These are phyloP conservation scores for Xestia rhomboidea DNA, from an alignment of 2,888 invertebrate genomes.

Conservation along the genomic window DNA sequence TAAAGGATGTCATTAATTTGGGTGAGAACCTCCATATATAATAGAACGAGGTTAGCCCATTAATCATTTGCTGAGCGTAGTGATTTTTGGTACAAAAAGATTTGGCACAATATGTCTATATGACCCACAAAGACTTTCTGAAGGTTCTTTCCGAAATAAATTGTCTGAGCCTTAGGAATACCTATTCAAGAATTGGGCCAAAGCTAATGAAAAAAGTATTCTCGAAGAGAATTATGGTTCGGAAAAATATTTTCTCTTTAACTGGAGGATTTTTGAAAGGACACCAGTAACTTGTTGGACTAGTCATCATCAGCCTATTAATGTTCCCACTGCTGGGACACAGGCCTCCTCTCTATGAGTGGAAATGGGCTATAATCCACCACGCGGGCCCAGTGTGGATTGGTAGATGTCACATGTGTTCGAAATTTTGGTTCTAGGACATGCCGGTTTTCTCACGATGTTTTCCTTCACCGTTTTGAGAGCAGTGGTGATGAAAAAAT, in stretches of 20 bases:
- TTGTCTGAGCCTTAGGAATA: constrained; percentile 1
- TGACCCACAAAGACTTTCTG: constrained; percentile 34
- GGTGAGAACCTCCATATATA: constrained; percentile 34
- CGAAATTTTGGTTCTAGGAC: too few relatives aligned
- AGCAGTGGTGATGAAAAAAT: too few relatives aligned
- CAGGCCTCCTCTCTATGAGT: too few relatives aligned
- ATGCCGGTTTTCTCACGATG: too few relatives aligned
- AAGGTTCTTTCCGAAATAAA: constrained; percentile 13
- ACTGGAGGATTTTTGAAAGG: not conserved
- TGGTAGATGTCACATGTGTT: too few relatives aligned
- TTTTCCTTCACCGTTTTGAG: too few relatives aligned
- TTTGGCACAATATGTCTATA: constrained; percentile 17
- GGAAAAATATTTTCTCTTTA: not conserved
- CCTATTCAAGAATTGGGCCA: constrained; percentile 4
- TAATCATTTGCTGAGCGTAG: constrained; percentile 40
- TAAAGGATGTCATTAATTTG: constrained; percentile 26
- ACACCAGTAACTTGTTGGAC: not conserved
- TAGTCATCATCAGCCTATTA: too few relatives aligned
- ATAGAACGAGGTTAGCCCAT: constrained; percentile 37
- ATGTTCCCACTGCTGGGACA: too few relatives aligned
- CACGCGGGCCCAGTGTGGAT: too few relatives aligned
- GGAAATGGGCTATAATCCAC: too few relatives aligned
- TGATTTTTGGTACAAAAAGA: constrained; percentile 43
- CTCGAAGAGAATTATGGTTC: not conserved
- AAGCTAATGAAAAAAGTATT: not conserved